These are phyloP conservation scores for Plutomurus gul DNA, from an alignment of 1,140 invertebrate species.

Conservation along the genomic window DNA sequence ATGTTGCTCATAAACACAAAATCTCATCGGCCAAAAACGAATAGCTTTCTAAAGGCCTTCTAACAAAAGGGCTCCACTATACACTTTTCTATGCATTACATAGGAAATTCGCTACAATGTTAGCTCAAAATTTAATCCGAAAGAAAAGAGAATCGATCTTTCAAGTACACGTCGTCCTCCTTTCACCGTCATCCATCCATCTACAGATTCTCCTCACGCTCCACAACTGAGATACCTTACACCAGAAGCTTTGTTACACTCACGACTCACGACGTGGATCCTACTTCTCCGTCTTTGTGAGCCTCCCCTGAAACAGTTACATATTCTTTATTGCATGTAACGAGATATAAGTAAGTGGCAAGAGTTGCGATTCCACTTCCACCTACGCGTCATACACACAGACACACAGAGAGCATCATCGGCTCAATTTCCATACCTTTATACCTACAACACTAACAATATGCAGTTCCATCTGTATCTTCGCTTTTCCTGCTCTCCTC, in stretches of 20 bases:
- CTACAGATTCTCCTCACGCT: not conserved
- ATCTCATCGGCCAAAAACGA: constrained; percentile 31
- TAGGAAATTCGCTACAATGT: constrained; percentile 31
- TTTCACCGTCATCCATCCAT: constrained; percentile 15
- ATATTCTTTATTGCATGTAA: too few relatives aligned
- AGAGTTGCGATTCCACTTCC: too few relatives aligned
- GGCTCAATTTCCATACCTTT: not conserved
- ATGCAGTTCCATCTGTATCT: too few relatives aligned
- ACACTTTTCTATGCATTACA: not conserved
- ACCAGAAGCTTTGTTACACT: too few relatives aligned
- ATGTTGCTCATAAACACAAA: constrained; percentile 37
- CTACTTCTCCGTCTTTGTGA: not conserved
- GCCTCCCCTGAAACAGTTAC: too few relatives aligned
- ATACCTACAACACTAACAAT: not conserved
- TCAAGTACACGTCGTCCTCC: constrained; percentile 19
- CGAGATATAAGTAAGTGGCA: too few relatives aligned
- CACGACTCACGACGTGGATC: too few relatives aligned
- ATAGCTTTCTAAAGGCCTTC: constrained; percentile 36
- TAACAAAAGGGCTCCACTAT: not conserved
- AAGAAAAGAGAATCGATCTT: constrained; percentile 40
- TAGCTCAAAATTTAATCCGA: constrained; percentile 40
- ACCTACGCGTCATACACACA: too few relatives aligned
- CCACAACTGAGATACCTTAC: not conserved
- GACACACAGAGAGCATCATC: too few relatives aligned
- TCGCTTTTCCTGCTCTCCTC: too few relatives aligned